phyloP scores from a whole-genome alignment of 2,888 invertebrate species.

The Zootermopsis nevadensis region DNA sequence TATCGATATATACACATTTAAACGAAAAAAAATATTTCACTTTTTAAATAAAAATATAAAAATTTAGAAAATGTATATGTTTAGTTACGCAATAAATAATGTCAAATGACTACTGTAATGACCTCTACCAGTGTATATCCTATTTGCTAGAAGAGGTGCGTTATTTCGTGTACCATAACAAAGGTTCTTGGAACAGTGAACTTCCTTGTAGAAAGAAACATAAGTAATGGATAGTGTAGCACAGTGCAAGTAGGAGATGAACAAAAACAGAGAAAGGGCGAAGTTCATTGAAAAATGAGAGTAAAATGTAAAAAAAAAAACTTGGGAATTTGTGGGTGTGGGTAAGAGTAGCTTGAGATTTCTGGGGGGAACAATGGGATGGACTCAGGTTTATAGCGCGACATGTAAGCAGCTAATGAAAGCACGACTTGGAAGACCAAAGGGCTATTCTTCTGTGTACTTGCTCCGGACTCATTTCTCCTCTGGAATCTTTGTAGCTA shows the following conservation, averaged over 20 bases:
- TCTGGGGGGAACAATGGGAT: neutral
- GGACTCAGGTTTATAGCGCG: neutral
- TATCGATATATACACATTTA: no score
- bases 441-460: neutral
- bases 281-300: neutral
- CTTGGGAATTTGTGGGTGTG: neutral
- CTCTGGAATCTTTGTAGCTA: no score
- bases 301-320: constrained; percentile 16
- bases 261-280: neutral
- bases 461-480: no score
- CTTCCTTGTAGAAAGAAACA: constrained; percentile 7
- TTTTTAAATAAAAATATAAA: no score
- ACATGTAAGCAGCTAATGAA: neutral
- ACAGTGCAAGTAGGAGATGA: neutral
- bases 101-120: no score
- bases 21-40: no score
- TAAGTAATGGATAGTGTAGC: neutral
- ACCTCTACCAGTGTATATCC: no score
- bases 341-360: neutral
- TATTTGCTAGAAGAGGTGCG: no score
- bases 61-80: no score
- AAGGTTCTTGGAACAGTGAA: neutral
- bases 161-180: neutral
- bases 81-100: no score
- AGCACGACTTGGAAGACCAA: neutral